phyloP scores from a whole-genome alignment of 2,113 vertebrate species.

The Sebastes fasciatus region DNA sequence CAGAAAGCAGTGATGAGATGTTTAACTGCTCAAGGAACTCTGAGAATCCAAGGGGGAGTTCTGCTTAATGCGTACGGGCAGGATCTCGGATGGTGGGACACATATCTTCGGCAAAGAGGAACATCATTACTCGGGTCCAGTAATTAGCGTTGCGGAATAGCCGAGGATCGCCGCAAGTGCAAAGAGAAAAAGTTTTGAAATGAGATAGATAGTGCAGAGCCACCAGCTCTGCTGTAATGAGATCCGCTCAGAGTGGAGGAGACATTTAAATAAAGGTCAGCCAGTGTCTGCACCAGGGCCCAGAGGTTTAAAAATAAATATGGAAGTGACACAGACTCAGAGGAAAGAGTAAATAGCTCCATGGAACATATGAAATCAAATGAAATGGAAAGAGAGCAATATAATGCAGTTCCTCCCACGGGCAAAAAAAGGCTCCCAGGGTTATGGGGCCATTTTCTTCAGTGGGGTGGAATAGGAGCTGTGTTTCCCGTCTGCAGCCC shows the following conservation, averaged over 20 bases:
- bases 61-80: conserved; percentile 57
- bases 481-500: conserved; percentile 41
- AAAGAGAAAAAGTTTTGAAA: conserved; percentile 75
- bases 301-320: conserved; percentile 86
- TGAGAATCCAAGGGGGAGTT: conserved; percentile 61
- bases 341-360: conserved; percentile 82
- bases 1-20: conserved; percentile 61
- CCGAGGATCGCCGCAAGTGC: conserved; percentile 70
- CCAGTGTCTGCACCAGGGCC: conserved; percentile 78
- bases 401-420: conserved; percentile 68
- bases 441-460: conserved; percentile 59
- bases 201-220: conserved; percentile 77
- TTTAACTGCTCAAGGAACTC: conserved; percentile 64
- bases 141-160: conserved; percentile 78
- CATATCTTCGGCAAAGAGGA: conserved; percentile 63
- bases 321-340: conserved; percentile 79
- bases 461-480: conserved; percentile 48
- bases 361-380: conserved; percentile 79
- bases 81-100: conserved; percentile 63
- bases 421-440: conserved; percentile 58
- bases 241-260: conserved; percentile 81
- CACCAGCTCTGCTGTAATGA: conserved; percentile 84
- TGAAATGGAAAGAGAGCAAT: conserved; percentile 77
- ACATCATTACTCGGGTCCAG: conserved; percentile 75
- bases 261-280: conserved; percentile 89